Evolutionary conservation across 2,797 vertebrate genomes (phyloP), one percentile per base, ranked within the genome.

Genomic region (Coregonus sp.): DNA sequence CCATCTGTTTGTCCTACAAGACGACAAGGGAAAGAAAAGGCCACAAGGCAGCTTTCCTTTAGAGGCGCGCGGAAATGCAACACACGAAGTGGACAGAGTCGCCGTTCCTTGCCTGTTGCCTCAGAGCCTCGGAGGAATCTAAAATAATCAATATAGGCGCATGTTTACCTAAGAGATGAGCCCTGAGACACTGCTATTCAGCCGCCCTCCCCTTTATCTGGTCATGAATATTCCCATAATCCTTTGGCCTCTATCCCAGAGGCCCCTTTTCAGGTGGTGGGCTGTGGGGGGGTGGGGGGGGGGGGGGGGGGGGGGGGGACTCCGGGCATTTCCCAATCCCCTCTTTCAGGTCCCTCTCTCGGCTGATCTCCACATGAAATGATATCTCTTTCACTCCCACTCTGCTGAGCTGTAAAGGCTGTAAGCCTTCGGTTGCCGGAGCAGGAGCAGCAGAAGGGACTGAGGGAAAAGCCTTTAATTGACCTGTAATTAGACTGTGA

Each of bases 161-260:
- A 40, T 96, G 95, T 98, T 98, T 97, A 96, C 96, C 90, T 93
- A 97, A 96, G 94, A 96, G 97, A 97, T 99, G 96, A 98, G 93
- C 94, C 90, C 90, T 91, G 94, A 95, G 95, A 96, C 94, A 96
- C 92, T 93, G 93, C 92, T 91, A 95, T 95, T 97, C 94, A 95
- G 93, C 94, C 91, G 91, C 89, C 89, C 88, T n/a, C 16, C 90
- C 93, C 95, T 95, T 96, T 96, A 96, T 95, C 93, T 94, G 89
- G 92, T 95, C 95, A 97, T 98, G 96, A 98, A 97, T 97, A 98
- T 97, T 97, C 95, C 94, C 93, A 96, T 97, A 98, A 99, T 97
- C 97, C 94, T 88, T 91, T 95, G 91, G 92, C 94, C 93, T 89
- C 92, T 82, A 92, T 92, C 94, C 94, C 93, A 92, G 92, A 94